A percentile compares a stretch with the other conserved stretches of the same genome.
Conservation (phyloP, 2,888 invertebrate genomes). For the Augiades crinisus region DNA sequence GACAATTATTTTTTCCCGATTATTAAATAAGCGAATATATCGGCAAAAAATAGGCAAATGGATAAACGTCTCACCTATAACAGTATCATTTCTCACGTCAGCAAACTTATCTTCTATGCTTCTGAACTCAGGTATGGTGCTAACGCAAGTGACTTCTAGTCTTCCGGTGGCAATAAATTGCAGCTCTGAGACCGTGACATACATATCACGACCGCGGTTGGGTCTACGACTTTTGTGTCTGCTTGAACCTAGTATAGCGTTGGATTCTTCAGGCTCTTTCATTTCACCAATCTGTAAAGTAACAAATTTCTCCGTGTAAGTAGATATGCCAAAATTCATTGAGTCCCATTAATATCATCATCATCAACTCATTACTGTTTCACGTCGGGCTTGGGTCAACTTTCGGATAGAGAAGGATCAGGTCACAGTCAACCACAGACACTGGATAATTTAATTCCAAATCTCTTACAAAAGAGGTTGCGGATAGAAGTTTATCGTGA, state of each 20-base stretch:
- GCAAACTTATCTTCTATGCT: slow-evolving; percentile 87
- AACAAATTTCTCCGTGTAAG: not conserved
- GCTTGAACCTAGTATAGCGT: slow-evolving; percentile 51
- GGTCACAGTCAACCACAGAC: too few species aligned
- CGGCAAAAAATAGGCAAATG: too few species aligned
- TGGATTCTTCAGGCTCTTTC: slow-evolving; percentile 48
- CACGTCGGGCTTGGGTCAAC: too few species aligned
- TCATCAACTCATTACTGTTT: too few species aligned
- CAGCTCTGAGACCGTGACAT: slow-evolving; percentile 86
- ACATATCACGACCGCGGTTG: slow-evolving; percentile 82
- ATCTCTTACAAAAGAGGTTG: too few species aligned
- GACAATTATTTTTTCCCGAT: too few species aligned
- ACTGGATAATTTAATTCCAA: too few species aligned
- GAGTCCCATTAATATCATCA: too few species aligned
- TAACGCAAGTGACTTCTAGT: slow-evolving; percentile 87
- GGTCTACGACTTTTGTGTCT: slow-evolving; percentile 68
- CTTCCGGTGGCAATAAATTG: slow-evolving; percentile 86
- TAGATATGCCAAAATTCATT: too few species aligned
- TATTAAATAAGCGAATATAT: too few species aligned
- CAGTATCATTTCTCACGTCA: slow-evolving; percentile 86
- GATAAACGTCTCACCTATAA: slow-evolving; percentile 79
- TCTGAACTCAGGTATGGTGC: slow-evolving; percentile 89
- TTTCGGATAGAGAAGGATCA: too few species aligned
- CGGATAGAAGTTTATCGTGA: too few species aligned
- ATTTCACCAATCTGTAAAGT: slow-evolving; percentile 40